A percentile compares a stretch with the other conserved stretches of the same genome.
These are phyloP conservation scores for Musca vetustissima DNA, from an alignment of 1,140 invertebrate species.

Conservation along the genomic window DNA sequence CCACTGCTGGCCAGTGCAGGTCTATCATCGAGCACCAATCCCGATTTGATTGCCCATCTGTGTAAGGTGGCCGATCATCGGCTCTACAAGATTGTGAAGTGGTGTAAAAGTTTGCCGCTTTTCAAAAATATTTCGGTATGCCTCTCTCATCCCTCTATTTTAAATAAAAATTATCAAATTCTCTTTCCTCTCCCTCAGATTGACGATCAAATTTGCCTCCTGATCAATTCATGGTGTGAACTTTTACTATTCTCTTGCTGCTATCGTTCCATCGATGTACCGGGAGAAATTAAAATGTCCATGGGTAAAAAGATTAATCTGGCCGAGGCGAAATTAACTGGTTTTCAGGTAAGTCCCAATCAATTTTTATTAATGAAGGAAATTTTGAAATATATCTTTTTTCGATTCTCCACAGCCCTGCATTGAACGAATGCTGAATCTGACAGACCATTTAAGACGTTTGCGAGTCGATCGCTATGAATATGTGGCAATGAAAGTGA, in stretches of 20 bases:
- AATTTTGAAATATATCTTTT: too few relatives aligned
- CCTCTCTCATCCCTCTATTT: conserved; percentile 27
- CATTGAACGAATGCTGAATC: conserved; percentile 91
- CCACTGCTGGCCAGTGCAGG: conserved; percentile 65
- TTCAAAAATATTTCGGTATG: conserved; percentile 92
- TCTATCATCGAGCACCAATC: conserved; percentile 68
- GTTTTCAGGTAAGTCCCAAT: conserved; percentile 53
- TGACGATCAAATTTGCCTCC: conserved; percentile 93
- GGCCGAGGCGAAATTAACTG: conserved; percentile 58
- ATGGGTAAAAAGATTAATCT: conserved; percentile 76
- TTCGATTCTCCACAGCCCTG: conserved; percentile 66
- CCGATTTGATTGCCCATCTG: conserved; percentile 83
- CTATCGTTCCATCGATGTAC: conserved; percentile 82
- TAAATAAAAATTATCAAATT: background rate
- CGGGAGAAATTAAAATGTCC: conserved; percentile 82
- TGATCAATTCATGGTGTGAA: conserved; percentile 98
- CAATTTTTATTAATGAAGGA: too few relatives aligned
- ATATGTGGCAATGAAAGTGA: conserved; percentile 95
- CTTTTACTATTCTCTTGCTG: conserved; percentile 90
- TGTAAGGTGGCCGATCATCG: conserved; percentile 94
- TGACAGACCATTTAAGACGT: conserved; percentile 87
- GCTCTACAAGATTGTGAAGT: conserved; percentile 96
- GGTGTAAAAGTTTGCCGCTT: conserved; percentile 95
- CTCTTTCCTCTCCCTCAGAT: conserved; percentile 65
- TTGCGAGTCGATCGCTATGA: conserved; percentile 94